Conservation (phyloP, 2,888 invertebrate species). For the Pseudanteris insignis region DNA sequence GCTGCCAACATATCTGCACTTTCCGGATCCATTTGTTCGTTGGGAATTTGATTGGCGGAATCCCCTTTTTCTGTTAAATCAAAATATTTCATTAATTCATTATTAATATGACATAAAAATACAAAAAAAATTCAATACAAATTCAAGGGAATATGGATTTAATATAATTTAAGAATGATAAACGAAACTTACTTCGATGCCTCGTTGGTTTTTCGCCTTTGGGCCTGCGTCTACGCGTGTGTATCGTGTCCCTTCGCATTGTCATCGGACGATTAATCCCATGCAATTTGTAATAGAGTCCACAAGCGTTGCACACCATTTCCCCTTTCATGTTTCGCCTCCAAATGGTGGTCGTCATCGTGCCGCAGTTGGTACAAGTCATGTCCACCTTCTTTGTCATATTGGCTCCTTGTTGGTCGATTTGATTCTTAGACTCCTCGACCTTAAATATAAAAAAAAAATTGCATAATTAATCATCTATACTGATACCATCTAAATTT, state of each 20-base stretch:
- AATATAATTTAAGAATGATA: too few relatives aligned
- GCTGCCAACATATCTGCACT: constrained; percentile 77
- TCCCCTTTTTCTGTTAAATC: constrained; percentile 55
- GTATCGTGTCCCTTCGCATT: constrained; percentile 96
- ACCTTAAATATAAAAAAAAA: too few relatives aligned
- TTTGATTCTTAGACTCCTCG: constrained; percentile 57
- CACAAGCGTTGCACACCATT: constrained; percentile 99
- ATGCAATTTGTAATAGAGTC: constrained; percentile 96
- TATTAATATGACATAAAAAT: too few relatives aligned
- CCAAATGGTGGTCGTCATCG: constrained; percentile 98
- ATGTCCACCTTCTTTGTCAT: constrained; percentile 75
- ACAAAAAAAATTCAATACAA: too few relatives aligned
- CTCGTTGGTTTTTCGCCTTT: constrained; percentile 71
- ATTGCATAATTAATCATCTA: too few relatives aligned
- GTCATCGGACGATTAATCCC: constrained; percentile 92
- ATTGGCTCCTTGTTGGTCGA: constrained; percentile 59
- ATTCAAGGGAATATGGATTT: too few relatives aligned
- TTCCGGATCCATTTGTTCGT: constrained; percentile 65
- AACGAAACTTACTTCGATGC: constrained; percentile 59
- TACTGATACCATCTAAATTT: too few relatives aligned
- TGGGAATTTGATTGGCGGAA: constrained; percentile 46
- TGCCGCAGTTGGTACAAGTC: constrained; percentile 95
- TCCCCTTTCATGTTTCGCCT: constrained; percentile 94
- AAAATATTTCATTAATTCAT: too few relatives aligned
- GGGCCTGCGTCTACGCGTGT: constrained; percentile 89